Conservation (phyloP, 92 coral and sea anemone genomes). For the Zoanthus gigantus region DNA sequence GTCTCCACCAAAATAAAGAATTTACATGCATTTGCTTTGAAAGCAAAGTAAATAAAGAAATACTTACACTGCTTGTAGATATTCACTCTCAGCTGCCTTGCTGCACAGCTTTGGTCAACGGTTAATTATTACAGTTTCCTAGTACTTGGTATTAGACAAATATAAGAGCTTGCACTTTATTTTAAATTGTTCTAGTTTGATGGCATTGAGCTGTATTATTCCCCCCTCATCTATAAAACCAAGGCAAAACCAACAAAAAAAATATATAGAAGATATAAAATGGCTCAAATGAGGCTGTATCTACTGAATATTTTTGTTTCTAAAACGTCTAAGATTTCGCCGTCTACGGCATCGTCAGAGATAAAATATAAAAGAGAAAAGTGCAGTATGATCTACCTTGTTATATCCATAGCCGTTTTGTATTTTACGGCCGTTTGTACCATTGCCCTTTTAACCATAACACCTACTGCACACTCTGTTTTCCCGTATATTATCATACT, state of each 20-base stretch:
- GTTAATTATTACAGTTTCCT: background rate
- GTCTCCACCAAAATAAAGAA: background rate
- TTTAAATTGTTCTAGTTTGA: background rate
- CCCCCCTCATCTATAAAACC: background rate
- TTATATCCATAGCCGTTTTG: no score
- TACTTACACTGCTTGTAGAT: slow-evolving; percentile 16
- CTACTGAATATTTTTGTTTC: no score
- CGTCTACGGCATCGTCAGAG: no score
- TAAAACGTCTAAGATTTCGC: no score
- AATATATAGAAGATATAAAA: no score
- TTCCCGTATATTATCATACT: no score
- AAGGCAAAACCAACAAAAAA: background rate
- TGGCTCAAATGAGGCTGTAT: no score
- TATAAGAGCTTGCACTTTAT: background rate
- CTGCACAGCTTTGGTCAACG: slow-evolving; percentile 18
- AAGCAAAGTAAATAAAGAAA: background rate
- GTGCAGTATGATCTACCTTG: no score
- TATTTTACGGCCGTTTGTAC: no score
- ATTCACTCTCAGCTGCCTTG: background rate
- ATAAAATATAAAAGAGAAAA: no score
- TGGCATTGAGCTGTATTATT: background rate
- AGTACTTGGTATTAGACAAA: background rate
- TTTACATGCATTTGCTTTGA: background rate
- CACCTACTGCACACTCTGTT: no score
- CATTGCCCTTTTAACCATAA: no score